Conservation (phyloP, 2,888 invertebrate genomes). For the Macrophya annulata region DNA sequence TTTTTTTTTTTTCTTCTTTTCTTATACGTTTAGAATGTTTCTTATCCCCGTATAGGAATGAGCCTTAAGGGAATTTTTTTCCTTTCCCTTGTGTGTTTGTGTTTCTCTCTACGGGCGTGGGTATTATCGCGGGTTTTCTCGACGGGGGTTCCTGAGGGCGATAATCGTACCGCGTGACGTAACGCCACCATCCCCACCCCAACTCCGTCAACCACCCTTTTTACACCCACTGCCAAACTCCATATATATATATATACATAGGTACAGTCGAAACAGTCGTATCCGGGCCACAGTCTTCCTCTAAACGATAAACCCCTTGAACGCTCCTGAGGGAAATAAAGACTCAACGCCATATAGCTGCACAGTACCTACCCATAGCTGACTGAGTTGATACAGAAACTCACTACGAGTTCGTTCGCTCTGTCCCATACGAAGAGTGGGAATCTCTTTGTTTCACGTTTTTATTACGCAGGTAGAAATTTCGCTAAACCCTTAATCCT, state of each 20-base stretch:
- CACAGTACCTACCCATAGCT: neutral
- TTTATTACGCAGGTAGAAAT: neutral
- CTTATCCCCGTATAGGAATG: neutral
- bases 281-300: constrained; percentile 30
- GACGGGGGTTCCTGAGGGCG: constrained; percentile 34
- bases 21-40: neutral
- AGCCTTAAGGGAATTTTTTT: neutral
- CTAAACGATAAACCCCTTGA: constrained; percentile 72
- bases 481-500: neutral
- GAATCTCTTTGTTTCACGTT: constrained; percentile 13
- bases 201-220: neutral
- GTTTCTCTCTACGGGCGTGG: constrained; percentile 1
- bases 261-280: constrained; percentile 39
- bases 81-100: neutral
- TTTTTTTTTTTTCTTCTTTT: too few relatives aligned
- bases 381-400: constrained; percentile 10
- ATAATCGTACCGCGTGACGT: constrained; percentile 44
- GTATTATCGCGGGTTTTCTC: constrained; percentile 35
- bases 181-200: neutral
- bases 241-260: neutral
- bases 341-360: constrained; percentile 64
- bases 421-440: neutral
- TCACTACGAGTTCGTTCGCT: neutral
- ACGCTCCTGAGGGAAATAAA: constrained; percentile 75
- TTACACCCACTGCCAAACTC: neutral